These are phyloP conservation scores for Meriones unguiculatus DNA, from an alignment of 2,113 vertebrate genomes.

Conservation along the genomic window DNA sequence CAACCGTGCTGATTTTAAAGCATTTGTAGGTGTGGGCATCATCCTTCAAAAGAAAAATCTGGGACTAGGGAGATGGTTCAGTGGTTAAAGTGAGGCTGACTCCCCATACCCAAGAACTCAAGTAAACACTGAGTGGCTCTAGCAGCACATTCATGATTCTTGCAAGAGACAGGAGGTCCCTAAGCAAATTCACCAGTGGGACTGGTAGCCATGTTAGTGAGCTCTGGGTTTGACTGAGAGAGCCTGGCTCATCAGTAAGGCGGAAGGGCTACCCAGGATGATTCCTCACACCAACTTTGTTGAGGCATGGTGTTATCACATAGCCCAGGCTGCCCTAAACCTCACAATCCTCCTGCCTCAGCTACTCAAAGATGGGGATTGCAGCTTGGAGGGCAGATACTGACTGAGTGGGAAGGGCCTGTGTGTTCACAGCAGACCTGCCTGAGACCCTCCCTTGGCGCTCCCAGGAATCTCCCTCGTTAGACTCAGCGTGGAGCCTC, in stretches of 20 bases:
- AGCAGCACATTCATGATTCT: neutral
- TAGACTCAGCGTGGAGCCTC: neutral
- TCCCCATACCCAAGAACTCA: neutral
- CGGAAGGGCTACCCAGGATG: too few species aligned
- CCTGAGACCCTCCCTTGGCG: neutral
- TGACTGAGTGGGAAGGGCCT: neutral
- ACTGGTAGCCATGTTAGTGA: neutral
- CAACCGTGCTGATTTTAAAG: neutral
- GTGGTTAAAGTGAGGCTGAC: neutral
- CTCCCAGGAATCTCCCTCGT: neutral
- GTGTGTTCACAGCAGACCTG: neutral
- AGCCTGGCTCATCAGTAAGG: neutral
- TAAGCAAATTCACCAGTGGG: neutral
- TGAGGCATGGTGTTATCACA: neutral
- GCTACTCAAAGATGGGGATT: neutral
- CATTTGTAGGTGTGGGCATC: neutral
- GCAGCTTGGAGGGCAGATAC: neutral
- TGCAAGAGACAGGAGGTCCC: neutral
- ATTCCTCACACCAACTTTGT: neutral
- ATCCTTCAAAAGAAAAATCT: constrained; percentile 8
- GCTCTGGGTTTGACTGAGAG: neutral
- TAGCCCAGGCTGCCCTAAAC: neutral
- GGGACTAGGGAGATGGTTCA: too few species aligned
- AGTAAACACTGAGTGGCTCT: neutral
- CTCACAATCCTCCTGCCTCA: neutral